Conservation (phyloP, 2,888 invertebrate species). For the Acanthosoma haemorrhoidale region DNA sequence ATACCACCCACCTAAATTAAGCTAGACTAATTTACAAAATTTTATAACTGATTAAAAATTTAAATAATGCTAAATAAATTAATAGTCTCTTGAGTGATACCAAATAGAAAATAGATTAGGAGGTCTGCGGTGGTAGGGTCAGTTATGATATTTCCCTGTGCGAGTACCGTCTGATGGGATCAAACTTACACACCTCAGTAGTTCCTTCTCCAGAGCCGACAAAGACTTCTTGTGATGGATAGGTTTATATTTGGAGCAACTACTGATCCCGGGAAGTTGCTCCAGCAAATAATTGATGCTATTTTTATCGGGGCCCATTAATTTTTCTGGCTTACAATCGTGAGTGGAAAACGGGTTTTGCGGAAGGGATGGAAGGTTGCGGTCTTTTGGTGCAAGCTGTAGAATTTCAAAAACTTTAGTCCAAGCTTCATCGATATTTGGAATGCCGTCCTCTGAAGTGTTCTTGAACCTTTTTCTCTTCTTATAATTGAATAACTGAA, state of each 20-base stretch:
- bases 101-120: constrained; percentile 64
- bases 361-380: constrained; percentile 72
- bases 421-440: constrained; percentile 76
- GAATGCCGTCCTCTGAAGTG: constrained; percentile 85
- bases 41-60: no score
- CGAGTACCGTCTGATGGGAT: constrained; percentile 73
- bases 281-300: constrained; percentile 83
- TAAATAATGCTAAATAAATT: no score
- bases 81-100: no score
- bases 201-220: constrained; percentile 44
- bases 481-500: no score
- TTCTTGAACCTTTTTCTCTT: no score
- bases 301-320: constrained; percentile 81
- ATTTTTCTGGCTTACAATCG: constrained; percentile 62
- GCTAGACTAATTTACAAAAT: no score
- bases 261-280: constrained; percentile 76
- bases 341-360: constrained; percentile 60
- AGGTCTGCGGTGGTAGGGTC: constrained; percentile 78
- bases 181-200: constrained; percentile 48
- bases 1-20: no score
- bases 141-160: constrained; percentile 61
- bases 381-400: constrained; percentile 73
- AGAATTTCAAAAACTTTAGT: constrained; percentile 82
- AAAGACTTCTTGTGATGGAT: constrained; percentile 54
- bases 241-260: constrained; percentile 65